These are phyloP conservation scores for Pristionchus entomophagus DNA, from an alignment of 2,888 invertebrate genomes.

Conservation along the genomic window DNA sequence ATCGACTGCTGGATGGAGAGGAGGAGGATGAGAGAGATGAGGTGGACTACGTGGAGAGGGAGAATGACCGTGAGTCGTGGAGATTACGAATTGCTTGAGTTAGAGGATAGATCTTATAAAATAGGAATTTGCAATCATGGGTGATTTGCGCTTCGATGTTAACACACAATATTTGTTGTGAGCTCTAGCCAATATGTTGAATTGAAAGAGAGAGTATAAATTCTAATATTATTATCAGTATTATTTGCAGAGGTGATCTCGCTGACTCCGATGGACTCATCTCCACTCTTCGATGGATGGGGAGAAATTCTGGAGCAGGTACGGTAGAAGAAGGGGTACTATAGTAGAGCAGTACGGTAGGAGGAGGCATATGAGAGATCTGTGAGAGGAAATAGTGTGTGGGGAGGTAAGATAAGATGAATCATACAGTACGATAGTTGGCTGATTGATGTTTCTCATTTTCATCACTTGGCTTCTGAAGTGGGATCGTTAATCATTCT, in stretches of 20 bases:
- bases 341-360: not conserved
- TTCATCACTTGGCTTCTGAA: too few relatives aligned
- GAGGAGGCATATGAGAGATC: too few relatives aligned
- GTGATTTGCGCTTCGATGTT: too few relatives aligned
- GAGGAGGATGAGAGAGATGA: not conserved
- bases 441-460: too few relatives aligned
- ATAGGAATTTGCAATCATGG: not conserved
- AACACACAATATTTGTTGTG: too few relatives aligned
- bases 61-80: not conserved
- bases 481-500: too few relatives aligned
- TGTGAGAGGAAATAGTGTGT: too few relatives aligned
- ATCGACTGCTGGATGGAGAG: not conserved
- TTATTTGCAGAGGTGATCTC: not conserved
- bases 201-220: too few relatives aligned
- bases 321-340: not conserved
- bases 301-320: slow-evolving; percentile 9
- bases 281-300: not conserved
- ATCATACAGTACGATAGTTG: too few relatives aligned
- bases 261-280: not conserved
- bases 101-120: not conserved
- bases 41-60: not conserved
- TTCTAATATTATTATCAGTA: too few relatives aligned
- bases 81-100: not conserved
- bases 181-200: too few relatives aligned
- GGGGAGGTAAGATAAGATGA: too few relatives aligned